Conservation (phyloP, 2,797 vertebrate genomes). For the Pseudochirops cupreus region DNA sequence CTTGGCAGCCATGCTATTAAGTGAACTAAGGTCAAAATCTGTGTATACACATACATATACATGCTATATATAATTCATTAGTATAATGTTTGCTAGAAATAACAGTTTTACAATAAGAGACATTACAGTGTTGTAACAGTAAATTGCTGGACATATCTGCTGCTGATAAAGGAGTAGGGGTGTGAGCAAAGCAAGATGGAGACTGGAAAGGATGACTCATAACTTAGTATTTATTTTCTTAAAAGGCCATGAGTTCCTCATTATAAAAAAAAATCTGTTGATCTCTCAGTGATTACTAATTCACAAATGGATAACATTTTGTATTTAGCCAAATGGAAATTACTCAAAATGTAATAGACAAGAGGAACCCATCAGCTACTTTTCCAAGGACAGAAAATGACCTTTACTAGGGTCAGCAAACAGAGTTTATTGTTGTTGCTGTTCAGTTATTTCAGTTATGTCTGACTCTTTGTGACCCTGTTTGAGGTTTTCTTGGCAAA, state of each 20-base stretch:
- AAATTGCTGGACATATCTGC: neutral
- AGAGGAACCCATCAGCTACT: neutral
- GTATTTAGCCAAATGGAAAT: conserved; percentile 17
- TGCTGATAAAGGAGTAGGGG: neutral
- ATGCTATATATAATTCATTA: conserved; percentile 2
- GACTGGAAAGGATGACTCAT: neutral
- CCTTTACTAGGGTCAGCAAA: neutral
- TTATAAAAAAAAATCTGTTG: conserved; percentile 32
- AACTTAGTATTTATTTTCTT: conserved; percentile 51
- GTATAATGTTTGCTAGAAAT: neutral
- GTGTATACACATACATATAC: neutral
- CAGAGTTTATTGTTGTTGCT: neutral
- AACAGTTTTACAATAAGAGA: neutral
- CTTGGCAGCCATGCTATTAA: conserved; percentile 51
- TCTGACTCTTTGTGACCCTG: neutral
- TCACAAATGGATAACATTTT: conserved; percentile 40
- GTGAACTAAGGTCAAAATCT: conserved; percentile 45
- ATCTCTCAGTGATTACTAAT: conserved; percentile 12
- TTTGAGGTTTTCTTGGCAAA: too few relatives aligned
- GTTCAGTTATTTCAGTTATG: neutral
- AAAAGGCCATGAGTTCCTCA: conserved; percentile 31
- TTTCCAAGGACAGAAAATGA: conserved; percentile 19
- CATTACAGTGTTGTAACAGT: neutral
- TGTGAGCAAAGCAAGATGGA: neutral
- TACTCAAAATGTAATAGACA: conserved; percentile 15